Conservation (phyloP, 1,140 invertebrate genomes). For the Pararge aegeria region DNA sequence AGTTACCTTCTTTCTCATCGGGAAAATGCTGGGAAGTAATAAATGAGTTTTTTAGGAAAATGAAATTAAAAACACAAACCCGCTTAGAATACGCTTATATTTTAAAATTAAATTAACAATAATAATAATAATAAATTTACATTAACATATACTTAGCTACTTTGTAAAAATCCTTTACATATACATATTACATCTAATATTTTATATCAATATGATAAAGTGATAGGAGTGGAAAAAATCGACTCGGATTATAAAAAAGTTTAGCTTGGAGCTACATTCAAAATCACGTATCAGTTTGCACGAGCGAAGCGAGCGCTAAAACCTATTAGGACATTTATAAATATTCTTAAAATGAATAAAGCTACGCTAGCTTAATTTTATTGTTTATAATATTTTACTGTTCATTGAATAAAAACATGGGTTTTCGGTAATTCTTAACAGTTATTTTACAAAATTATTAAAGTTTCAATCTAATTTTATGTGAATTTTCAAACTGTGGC, state of each 20-base stretch:
- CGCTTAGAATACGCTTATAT: constrained; percentile 69
- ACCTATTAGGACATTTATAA: not conserved
- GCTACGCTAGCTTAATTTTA: too few relatives aligned
- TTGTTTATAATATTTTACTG: too few relatives aligned
- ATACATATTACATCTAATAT: constrained; percentile 38
- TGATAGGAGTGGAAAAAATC: constrained; percentile 42
- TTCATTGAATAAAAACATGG: too few relatives aligned
- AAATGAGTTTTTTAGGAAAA: not conserved
- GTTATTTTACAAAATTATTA: too few relatives aligned
- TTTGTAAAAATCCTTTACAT: constrained; percentile 62
- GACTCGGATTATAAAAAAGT: constrained; percentile 61
- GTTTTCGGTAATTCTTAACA: too few relatives aligned
- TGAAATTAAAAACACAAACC: constrained; percentile 49
- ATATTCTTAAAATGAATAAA: too few relatives aligned
- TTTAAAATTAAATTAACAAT: constrained; percentile 60
- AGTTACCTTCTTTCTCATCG: too few relatives aligned
- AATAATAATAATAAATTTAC: constrained; percentile 46
- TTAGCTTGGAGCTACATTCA: constrained; percentile 43
- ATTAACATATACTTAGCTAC: constrained; percentile 59
- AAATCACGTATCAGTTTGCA: too few relatives aligned
- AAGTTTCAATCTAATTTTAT: too few relatives aligned
- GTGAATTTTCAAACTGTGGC: too few relatives aligned
- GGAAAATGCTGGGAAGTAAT: too few relatives aligned
- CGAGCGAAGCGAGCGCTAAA: not conserved
- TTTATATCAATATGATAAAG: constrained; percentile 49